Base-by-base conservation (phyloP, 2,888 invertebrate species). In the Stramonita haemastoma region DNA sequence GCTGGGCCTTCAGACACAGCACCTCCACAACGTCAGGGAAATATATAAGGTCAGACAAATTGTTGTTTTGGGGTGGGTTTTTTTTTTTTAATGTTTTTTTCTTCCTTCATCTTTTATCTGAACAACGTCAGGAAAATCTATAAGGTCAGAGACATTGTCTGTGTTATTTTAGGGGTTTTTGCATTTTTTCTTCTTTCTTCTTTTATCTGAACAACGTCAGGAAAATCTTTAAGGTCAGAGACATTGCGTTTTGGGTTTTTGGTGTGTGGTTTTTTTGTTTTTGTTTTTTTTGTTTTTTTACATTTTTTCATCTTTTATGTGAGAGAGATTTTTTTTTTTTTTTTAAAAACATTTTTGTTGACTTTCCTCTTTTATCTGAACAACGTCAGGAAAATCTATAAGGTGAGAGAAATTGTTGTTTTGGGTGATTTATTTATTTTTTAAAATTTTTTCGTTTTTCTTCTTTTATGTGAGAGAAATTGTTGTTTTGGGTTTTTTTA, bases 1-100 rank as follows among this genome's bases (percentile, higher is more conserved):
- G 86, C 93, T 97, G 57, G 96, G 97, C 0, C 93, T 97, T 57
- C 96, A 96, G 57, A 96, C 97, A 77, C 91, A 96, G 81, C 96
- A 97, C 91, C 95, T 97, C 36, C 93, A 96, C 29, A 89, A 89
- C n/a, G 89, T 96, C 17, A 92, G 93, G 84, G 89, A 92, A 17
- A 91, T 93, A 36, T 95, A 95, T 89, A 92, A 91, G 90, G 95
- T 95, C 90, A 91, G 89, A 34, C 1, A 81, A 17, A 26, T 46
- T 84, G 1, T 56, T 11, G 84, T n/a, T 46, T 46, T 46, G 46
- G 4, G 36, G 46, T 56, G 17, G 56, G 57, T 57, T 36, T 85
- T 19, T 19, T 2, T 22, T 19, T 32, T 1, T 32, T 22, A 2
- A 36, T 26, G n/a, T 81, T 70, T 90, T 46, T 88, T 96, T n/a